A percentile compares a stretch with the other conserved stretches of the same genome.
Conservation (phyloP, 2,888 invertebrate genomes). For the Sclerodermus sp. region DNA sequence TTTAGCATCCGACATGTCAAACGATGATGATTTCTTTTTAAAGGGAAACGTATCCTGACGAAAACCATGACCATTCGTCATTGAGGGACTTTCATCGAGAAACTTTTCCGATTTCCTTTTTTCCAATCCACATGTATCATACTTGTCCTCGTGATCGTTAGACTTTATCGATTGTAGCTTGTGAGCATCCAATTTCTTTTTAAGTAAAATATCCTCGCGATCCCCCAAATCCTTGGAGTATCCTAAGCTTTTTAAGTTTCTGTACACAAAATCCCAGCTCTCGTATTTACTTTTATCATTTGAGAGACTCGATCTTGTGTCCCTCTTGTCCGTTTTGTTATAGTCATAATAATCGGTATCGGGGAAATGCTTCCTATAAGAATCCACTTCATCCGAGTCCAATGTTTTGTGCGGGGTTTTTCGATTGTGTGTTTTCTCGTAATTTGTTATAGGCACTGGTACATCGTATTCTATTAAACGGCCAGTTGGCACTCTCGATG, state of each 20-base stretch:
- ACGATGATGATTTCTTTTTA: slow-evolving; percentile 34
- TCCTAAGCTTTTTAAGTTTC: slow-evolving; percentile 74
- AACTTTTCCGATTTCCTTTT: slow-evolving; percentile 15
- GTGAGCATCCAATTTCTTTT: slow-evolving; percentile 28
- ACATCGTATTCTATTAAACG: slow-evolving; percentile 70
- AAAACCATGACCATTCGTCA: slow-evolving; percentile 26
- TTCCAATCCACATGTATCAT: slow-evolving; percentile 19
- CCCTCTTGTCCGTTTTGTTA: slow-evolving; percentile 35
- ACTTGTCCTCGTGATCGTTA: slow-evolving; percentile 28
- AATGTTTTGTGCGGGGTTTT: slow-evolving; percentile 28
- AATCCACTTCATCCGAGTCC: slow-evolving; percentile 40
- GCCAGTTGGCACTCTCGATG: slow-evolving; percentile 64
- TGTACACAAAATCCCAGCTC: slow-evolving; percentile 80
- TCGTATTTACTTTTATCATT: slow-evolving; percentile 60
- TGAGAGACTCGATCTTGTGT: slow-evolving; percentile 14
- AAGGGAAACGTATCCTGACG: slow-evolving; percentile 28
- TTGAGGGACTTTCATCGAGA: not conserved
- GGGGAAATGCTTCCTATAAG: slow-evolving; percentile 19
- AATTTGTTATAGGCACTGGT: slow-evolving; percentile 45
- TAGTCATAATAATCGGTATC: slow-evolving; percentile 33
- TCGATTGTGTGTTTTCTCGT: slow-evolving; percentile 34
- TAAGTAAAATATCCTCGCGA: slow-evolving; percentile 66
- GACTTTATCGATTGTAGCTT: slow-evolving; percentile 22
- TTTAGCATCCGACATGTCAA: slow-evolving; percentile 33
- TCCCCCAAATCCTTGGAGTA: slow-evolving; percentile 69